Evolutionary conservation across 2,113 vertebrate genomes (phyloP).

Genomic region (Saccopteryx bilineata): DNA sequence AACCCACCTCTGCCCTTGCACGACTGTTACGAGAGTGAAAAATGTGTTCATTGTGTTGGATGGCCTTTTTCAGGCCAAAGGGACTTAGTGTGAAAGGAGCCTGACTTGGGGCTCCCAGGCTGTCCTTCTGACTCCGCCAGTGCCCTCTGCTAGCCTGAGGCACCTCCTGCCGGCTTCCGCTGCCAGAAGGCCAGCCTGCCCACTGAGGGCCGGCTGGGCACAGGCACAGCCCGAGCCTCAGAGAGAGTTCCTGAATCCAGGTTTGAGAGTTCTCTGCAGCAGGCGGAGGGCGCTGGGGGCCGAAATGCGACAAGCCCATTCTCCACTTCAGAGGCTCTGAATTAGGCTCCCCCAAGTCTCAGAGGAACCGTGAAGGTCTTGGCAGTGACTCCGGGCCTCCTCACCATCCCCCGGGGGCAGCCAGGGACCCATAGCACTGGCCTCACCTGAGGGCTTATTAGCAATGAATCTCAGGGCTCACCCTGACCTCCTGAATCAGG

Average conservation of each 20-base stretch:
- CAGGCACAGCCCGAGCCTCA: too few relatives aligned
- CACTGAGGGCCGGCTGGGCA: fast-evolving
- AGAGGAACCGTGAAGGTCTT: neutral
- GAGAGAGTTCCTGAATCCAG: neutral
- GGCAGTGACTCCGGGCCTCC: neutral
- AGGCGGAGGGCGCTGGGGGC: neutral
- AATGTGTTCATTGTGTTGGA: too few relatives aligned
- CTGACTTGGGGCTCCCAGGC: fast-evolving
- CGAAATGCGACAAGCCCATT: neutral
- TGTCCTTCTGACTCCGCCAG: neutral
- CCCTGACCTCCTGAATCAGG: neutral
- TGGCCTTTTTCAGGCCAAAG: neutral
- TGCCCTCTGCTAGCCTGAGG: neutral
- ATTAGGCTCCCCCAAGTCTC: fast-evolving
- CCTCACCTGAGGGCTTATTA: neutral
- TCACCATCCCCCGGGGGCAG: too few relatives aligned
- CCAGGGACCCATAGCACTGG: fast-evolving
- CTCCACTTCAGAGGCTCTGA: neutral
- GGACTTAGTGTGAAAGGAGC: neutral
- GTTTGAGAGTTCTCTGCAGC: neutral
- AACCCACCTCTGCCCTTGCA: too few relatives aligned
- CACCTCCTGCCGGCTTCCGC: neutral
- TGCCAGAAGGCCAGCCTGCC: neutral
- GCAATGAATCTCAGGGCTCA: neutral
- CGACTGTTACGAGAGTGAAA: neutral